Percentiles rank a stretch among this genome's conserved stretches.
These are phyloP conservation scores for Diplolepis rosae DNA, from an alignment of 2,888 invertebrate genomes.

Conservation along the genomic window DNA sequence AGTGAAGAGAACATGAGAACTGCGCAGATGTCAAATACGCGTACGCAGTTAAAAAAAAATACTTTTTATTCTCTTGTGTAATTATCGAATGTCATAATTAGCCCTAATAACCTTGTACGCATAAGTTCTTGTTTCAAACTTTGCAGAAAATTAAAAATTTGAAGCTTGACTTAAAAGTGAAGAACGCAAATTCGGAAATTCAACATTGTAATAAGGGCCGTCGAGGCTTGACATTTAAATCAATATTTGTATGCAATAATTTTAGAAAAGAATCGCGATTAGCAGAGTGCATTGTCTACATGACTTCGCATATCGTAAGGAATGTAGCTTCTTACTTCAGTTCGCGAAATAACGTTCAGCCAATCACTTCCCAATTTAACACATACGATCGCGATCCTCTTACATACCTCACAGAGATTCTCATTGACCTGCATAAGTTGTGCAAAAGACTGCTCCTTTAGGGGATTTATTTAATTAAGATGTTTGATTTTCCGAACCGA, in stretches of 20 bases:
- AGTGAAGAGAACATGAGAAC: conserved; percentile 36
- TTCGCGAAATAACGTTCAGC: not conserved
- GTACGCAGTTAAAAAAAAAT: conserved; percentile 29
- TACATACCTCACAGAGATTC: too few relatives aligned
- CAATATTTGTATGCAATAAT: not conserved
- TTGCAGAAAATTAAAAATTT: not conserved
- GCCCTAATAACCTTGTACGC: not conserved
- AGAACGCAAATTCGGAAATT: not conserved
- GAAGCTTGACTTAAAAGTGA: not conserved
- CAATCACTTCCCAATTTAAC: not conserved
- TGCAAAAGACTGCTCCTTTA: not conserved
- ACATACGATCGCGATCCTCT: not conserved
- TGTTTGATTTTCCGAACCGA: not conserved
- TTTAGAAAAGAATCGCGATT: not conserved
- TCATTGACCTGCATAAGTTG: not conserved
- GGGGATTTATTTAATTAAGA: not conserved
- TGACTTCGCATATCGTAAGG: not conserved
- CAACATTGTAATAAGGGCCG: not conserved
- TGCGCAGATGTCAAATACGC: conserved; percentile 48
- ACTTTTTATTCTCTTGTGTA: conserved; percentile 9
- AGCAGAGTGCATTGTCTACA: conserved; percentile 7
- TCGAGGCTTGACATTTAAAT: not conserved
- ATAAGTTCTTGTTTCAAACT: not conserved
- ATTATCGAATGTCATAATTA: not conserved
- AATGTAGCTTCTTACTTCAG: not conserved